Evolutionary conservation across 2,797 vertebrate species (phyloP).

Genomic region (Acanthiza pusilla): DNA sequence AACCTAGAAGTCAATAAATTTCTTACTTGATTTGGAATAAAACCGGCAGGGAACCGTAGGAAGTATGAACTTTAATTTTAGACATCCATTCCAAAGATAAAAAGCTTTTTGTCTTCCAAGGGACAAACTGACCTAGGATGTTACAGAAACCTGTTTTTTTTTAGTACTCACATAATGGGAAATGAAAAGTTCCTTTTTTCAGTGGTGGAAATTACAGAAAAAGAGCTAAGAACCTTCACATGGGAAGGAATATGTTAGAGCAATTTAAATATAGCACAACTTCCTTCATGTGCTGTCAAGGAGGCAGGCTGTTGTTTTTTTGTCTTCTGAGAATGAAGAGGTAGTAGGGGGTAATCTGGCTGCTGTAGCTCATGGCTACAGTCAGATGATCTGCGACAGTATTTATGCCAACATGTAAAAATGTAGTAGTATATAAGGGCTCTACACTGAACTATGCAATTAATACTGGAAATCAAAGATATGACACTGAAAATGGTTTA

Average conservation of each 20-base stretch:
- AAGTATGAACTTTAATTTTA: slow-evolving; percentile 33
- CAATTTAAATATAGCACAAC: background rate
- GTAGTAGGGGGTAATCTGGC: background rate
- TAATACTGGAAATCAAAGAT: background rate
- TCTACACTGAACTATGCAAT: background rate
- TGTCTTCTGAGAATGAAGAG: background rate
- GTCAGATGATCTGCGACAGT: background rate
- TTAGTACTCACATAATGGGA: background rate
- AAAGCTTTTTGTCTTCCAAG: slow-evolving; percentile 23
- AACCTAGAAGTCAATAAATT: background rate
- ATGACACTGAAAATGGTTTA: background rate
- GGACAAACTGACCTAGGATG: slow-evolving; percentile 4
- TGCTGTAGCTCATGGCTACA: background rate
- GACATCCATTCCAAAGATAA: slow-evolving; percentile 18
- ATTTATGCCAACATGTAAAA: background rate
- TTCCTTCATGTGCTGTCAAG: background rate
- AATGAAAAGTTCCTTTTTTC: slow-evolving; percentile 16
- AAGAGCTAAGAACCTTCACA: slow-evolving; percentile 1
- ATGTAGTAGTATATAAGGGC: background rate
- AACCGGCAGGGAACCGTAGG: background rate
- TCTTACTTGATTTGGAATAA: background rate
- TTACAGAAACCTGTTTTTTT: background rate
- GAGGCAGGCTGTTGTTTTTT: background rate
- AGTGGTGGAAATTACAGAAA: background rate
- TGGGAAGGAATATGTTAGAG: background rate